Conservation (phyloP, 2,888 invertebrate genomes). For the Perithous albicinctus region DNA sequence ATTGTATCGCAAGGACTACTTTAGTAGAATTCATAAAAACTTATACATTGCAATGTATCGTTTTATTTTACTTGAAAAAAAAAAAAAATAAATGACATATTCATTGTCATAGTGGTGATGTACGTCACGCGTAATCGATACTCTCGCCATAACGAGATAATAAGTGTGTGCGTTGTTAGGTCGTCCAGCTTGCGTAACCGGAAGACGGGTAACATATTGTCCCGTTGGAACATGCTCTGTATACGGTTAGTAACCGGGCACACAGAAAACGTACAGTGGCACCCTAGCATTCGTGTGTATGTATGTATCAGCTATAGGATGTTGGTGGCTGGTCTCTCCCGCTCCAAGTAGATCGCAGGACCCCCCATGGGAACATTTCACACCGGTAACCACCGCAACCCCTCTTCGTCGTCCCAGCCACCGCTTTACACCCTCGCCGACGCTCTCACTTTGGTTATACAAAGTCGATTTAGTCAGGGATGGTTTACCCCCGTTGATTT, state of each 20-base stretch:
- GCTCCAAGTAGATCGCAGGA: constrained; percentile 52
- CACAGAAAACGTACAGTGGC: constrained; percentile 17
- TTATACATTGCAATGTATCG: not conserved
- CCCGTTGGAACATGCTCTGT: constrained; percentile 70
- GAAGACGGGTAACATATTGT: constrained; percentile 80
- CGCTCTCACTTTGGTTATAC: constrained; percentile 78
- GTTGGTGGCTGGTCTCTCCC: constrained; percentile 42
- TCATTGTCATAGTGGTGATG: constrained; percentile 34
- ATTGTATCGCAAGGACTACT: too few relatives aligned
- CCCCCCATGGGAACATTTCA: constrained; percentile 85
- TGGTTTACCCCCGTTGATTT: constrained; percentile 82
- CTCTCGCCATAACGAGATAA: constrained; percentile 66
- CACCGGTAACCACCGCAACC: constrained; percentile 84
- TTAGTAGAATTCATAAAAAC: not conserved
- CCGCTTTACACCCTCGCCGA: constrained; percentile 58
- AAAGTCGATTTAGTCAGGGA: constrained; percentile 84
- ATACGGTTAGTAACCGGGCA: constrained; percentile 48
- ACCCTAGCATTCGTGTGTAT: constrained; percentile 9
- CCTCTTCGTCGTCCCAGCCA: constrained; percentile 65
- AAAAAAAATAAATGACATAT: constrained; percentile 12
- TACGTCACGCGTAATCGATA: constrained; percentile 53
- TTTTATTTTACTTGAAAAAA: not conserved
- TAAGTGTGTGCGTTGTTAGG: constrained; percentile 67
- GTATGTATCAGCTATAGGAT: constrained; percentile 21
- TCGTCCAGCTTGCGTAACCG: constrained; percentile 71